Evolutionary conservation across 2,888 invertebrate genomes (phyloP), one percentile per base, ranked within the genome.

Genomic region (Mimachlamys varia): DNA sequence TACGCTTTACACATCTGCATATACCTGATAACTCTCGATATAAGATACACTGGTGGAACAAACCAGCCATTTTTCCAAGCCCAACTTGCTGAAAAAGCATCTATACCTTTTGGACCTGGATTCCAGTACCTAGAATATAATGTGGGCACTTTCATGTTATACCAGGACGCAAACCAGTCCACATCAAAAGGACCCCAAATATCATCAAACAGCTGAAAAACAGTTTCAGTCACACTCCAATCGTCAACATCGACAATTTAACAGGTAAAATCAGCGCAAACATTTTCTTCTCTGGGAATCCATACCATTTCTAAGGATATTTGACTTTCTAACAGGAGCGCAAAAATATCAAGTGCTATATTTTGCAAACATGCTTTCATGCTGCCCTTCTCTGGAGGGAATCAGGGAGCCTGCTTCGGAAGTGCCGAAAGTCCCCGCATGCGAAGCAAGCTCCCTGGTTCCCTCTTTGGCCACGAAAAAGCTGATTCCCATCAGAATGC

Each of bases 151-250:
- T 94, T 93, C 44, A 88, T 58, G 58, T 94, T 94, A 27, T 91
- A 90, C 88, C 89, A 37, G 62, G 53, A 88, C n/a, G 93, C 92
- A 90, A 93, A 92, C 87, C 90, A 89, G 90, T 94, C 93, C 87
- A 91, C 88, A n/a, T 89, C 90, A 91, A 92, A 89, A 22, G 89
- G 89, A 33, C 92, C 93, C 92, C 92, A 94, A 53, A 38, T 37
- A 12, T 55, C 87, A 53, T 91, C 87, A 37, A 94, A 87, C 13
- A 44, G 22, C n/a, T 91, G 19, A 89, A 92, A 93, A 33, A 93
- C 49, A 89, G 37, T 49, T 19, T 90, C 89, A 53, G 90, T n/a
- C 33, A 93, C 88, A 5, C 89, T 89, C 93, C 93, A 94, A 90
- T 93, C 93, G 88, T 93, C 93, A 76, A 88, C 89, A 90, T 92